Conservation (phyloP, 2,888 invertebrate genomes). For the Tinea pellionella region DNA sequence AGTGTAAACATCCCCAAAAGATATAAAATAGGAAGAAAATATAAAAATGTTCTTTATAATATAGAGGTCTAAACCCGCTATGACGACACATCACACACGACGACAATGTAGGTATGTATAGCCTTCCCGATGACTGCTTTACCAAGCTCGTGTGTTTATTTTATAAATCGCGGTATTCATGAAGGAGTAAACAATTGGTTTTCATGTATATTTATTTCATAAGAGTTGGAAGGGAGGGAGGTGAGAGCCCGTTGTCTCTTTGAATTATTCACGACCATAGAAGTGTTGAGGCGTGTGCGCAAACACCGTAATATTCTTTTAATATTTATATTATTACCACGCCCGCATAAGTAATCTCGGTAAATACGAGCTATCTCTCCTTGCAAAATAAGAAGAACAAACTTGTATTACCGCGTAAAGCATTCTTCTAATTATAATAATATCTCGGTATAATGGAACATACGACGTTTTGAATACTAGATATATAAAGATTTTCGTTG, state of each 20-base stretch:
- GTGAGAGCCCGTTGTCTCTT: background rate
- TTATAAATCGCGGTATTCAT: constrained; percentile 20
- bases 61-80: background rate
- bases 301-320: constrained; percentile 50
- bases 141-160: background rate
- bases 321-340: constrained; percentile 53
- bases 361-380: constrained; percentile 33
- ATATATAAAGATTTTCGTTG: background rate
- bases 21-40: background rate
- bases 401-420: constrained; percentile 26
- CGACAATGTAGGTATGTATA: background rate
- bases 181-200: constrained; percentile 35
- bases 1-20: background rate
- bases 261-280: constrained; percentile 54
- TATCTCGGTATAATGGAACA: constrained; percentile 6
- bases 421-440: constrained; percentile 32
- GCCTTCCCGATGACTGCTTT: background rate
- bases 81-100: background rate
- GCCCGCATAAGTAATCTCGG: constrained; percentile 36
- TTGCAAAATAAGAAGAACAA: constrained; percentile 34
- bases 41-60: background rate
- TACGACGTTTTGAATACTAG: background rate
- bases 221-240: background rate
- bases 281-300: constrained; percentile 50
- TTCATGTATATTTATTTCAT: constrained; percentile 16